Evolutionary conservation across 1,140 invertebrate genomes (phyloP), one percentile per base, ranked within the genome.

Genomic region (Nomia melanderi): DNA sequence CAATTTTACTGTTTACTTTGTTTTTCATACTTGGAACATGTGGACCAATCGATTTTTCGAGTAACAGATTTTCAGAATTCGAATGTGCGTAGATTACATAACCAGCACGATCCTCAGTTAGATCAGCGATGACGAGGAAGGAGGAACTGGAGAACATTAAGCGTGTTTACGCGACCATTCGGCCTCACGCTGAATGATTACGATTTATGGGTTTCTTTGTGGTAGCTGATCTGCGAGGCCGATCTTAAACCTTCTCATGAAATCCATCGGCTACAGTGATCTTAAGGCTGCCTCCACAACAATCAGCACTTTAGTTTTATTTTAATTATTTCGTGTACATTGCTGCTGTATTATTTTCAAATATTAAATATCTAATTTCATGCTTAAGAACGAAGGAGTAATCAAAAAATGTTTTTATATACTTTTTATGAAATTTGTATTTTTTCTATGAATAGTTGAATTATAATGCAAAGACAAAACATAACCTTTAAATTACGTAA

Each of bases 161-260:
- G 50, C 60, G n/a, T 12, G 53, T 79, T 65, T 64, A 56, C 72
- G 36, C 65, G 62, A 64, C 36, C 59, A 47, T 62, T 75, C 23
- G 53, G 27, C 65, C 33, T 33, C 14, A 31, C 31, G 63, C 25
- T 64, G 78, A 79, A 82, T 77, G 73, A 81, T 82, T 57, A 59
- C 81, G 56, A 82, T 82, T 81, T 81, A 81, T 77, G 73, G 56
- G 47, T 66, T 69, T 77, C 33, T 41, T 65, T 56, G 70, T 50
- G 29, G 25, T 60, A 54, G 56, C 33, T 31, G 62, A 81, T 81
- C 75, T 47, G 50, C 29, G 41, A 47, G 23, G 2, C 57, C 47
- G 64, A 78, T 81, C 69, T 79, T 57, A 9, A 72, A 41, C 2
- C 33, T 73, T 12, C 65, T 31, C 39, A 41, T 63, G 65, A 25